Conservation (phyloP, 1,140 invertebrate species). For the Temnothorax nylanderi region DNA sequence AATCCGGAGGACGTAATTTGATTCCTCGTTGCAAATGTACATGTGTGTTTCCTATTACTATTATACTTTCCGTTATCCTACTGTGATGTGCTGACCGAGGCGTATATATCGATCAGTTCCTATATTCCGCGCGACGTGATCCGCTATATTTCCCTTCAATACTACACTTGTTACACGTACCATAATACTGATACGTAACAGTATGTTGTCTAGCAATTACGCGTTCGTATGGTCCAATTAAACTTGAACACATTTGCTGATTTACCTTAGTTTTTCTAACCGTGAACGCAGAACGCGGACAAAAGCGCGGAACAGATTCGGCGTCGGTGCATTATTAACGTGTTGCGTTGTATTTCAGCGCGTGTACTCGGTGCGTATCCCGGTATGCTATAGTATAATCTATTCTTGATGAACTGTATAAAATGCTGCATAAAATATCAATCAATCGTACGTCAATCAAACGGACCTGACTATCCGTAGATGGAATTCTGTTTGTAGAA, state of each 20-base stretch:
- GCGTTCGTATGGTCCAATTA: not conserved
- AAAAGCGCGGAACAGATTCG: not conserved
- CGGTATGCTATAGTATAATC: not conserved
- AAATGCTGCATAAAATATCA: constrained; percentile 17
- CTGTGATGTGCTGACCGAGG: not conserved
- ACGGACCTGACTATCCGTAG: not conserved
- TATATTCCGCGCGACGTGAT: constrained; percentile 8
- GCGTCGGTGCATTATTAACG: not conserved
- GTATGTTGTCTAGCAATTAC: not conserved
- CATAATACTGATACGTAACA: not conserved
- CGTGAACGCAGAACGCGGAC: not conserved
- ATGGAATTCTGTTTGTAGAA: not conserved
- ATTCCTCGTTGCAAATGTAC: constrained; percentile 20
- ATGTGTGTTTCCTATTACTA: constrained; percentile 52
- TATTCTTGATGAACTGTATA: constrained; percentile 12
- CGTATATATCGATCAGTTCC: not conserved
- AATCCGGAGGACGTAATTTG: constrained; percentile 62
- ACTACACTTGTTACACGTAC: not conserved
- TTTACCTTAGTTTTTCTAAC: constrained; percentile 4
- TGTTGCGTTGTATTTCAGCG: not conserved
- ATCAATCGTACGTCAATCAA: constrained; percentile 27
- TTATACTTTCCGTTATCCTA: constrained; percentile 54
- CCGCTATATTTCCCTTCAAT: not conserved
- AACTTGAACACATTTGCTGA: constrained; percentile 16
- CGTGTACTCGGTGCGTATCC: not conserved